These are phyloP conservation scores for Odocoileus virginianus DNA, from an alignment of 2,113 vertebrate genomes.

Conservation along the genomic window DNA sequence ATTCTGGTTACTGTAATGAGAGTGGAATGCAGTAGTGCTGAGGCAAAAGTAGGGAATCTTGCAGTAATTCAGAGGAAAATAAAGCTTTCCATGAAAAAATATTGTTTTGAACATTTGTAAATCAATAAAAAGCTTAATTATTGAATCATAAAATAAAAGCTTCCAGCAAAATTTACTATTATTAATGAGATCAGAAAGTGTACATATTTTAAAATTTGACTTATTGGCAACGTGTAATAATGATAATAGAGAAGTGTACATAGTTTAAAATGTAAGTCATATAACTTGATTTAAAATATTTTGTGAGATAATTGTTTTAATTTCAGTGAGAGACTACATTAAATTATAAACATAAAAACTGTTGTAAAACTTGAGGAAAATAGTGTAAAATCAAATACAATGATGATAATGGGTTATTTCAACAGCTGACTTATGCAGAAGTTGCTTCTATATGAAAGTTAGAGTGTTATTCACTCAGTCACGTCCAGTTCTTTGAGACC, in stretches of 20 bases:
- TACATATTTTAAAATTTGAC: not conserved
- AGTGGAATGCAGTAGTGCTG: not conserved
- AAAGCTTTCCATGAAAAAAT: not conserved
- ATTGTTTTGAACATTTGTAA: not conserved
- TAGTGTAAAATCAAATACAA: not conserved
- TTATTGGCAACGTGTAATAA: slow-evolving; percentile 44
- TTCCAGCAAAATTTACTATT: slow-evolving; percentile 9
- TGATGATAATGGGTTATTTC: not conserved
- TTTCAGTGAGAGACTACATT: not conserved
- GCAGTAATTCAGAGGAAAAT: not conserved
- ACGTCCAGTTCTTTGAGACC: fast-evolving
- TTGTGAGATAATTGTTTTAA: not conserved
- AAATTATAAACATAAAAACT: slow-evolving; percentile 46
- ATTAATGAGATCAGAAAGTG: not conserved
- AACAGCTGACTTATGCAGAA: not conserved
- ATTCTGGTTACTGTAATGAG: not conserved
- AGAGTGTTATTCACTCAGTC: not conserved
- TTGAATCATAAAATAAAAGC: not conserved
- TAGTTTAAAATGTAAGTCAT: not conserved
- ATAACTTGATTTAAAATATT: not conserved
- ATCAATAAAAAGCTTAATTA: slow-evolving; percentile 30
- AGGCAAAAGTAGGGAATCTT: not conserved
- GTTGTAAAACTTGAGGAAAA: not conserved
- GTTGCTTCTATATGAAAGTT: not conserved
- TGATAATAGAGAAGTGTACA: not conserved